Percentiles rank a stretch among this genome's conserved stretches.
phyloP scores from a whole-genome alignment of 2,888 invertebrate genomes.

The Arge pagana region DNA sequence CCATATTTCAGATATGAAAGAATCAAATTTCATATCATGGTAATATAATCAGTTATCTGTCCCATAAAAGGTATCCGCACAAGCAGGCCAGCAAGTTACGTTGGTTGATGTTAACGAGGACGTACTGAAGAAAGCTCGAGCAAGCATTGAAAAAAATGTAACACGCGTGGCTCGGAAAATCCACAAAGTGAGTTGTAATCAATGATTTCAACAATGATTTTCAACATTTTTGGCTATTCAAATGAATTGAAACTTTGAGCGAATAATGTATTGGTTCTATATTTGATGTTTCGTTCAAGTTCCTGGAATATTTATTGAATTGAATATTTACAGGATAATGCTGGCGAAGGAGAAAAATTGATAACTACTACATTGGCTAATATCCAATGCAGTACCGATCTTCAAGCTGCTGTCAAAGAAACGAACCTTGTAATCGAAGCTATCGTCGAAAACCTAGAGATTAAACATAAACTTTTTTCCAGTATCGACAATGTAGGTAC shows the following conservation, averaged over 20 bases:
- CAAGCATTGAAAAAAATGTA: slow-evolving; percentile 72
- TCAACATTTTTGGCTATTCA: neutral
- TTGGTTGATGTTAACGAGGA: slow-evolving; percentile 78
- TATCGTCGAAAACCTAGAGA: slow-evolving; percentile 80
- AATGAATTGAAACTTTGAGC: no score
- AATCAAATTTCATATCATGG: no score
- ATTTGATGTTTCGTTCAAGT: no score
- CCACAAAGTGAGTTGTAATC: slow-evolving; percentile 62
- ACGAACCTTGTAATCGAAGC: slow-evolving; percentile 84
- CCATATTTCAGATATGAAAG: no score
- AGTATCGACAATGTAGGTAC: slow-evolving; percentile 69
- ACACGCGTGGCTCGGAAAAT: slow-evolving; percentile 79
- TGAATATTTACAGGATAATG: slow-evolving; percentile 61
- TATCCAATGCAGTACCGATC: slow-evolving; percentile 67
- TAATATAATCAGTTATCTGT: no score
- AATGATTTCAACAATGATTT: slow-evolving; percentile 30
- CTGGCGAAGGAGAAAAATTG: slow-evolving; percentile 70
- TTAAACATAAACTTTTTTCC: slow-evolving; percentile 77
- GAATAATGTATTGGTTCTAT: no score
- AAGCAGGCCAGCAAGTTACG: slow-evolving; percentile 80
- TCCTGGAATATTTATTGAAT: no score
- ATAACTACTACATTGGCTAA: slow-evolving; percentile 66
- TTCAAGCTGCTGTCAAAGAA: slow-evolving; percentile 66
- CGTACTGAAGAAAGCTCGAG: slow-evolving; percentile 73
- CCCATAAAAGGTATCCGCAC: slow-evolving; percentile 87